Percentiles rank a stretch among this genome's conserved stretches.
phyloP scores from a whole-genome alignment of 1,140 invertebrate genomes.

The Tetramorium alpestre region DNA sequence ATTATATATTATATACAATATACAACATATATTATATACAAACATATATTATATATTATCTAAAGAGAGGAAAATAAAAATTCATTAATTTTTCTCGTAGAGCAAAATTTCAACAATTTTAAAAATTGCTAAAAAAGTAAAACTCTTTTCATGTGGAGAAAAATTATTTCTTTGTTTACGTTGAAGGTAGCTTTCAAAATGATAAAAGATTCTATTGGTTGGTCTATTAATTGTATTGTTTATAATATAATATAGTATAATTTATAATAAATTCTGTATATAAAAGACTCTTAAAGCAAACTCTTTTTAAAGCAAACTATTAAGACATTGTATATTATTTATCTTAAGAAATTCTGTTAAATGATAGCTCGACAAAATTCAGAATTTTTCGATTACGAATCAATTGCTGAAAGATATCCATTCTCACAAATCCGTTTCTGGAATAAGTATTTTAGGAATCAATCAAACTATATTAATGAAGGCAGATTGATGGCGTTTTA shows the following conservation, averaged over 20 bases:
- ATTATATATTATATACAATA: too few species aligned
- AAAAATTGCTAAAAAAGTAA: background rate
- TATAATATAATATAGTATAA: background rate
- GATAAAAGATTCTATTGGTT: background rate
- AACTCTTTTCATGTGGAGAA: background rate
- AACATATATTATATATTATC: too few species aligned
- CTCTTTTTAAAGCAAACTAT: background rate
- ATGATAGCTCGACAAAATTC: background rate
- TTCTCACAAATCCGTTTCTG: background rate
- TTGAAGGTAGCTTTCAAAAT: background rate
- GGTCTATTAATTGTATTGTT: background rate
- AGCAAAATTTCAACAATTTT: background rate
- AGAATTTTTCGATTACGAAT: background rate
- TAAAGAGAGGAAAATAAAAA: background rate
- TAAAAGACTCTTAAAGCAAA: background rate
- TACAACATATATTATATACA: too few species aligned
- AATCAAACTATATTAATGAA: constrained; percentile 22
- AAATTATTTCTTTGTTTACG: background rate
- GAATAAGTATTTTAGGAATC: constrained; percentile 7
- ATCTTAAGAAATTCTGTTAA: background rate
- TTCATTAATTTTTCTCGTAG: background rate
- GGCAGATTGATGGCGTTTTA: background rate
- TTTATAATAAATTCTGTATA: background rate
- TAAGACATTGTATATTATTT: background rate
- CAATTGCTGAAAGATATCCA: background rate